These are phyloP conservation scores for Drosophila pegasa DNA, from an alignment of 2,888 invertebrate species.

Conservation along the genomic window DNA sequence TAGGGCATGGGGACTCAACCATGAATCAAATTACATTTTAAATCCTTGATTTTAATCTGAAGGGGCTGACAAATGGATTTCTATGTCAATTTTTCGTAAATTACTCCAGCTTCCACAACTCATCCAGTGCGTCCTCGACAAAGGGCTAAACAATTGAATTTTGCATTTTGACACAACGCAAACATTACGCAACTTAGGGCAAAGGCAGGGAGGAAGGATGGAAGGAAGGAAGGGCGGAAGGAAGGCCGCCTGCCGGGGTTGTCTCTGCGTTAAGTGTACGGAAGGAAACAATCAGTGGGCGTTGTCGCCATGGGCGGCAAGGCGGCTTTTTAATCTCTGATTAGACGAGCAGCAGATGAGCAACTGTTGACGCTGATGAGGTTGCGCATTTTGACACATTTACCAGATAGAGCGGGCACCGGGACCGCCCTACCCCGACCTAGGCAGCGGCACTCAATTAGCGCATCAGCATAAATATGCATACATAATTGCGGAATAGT, in stretches of 20 bases:
- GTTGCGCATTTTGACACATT: constrained; percentile 60
- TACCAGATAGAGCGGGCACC: neutral
- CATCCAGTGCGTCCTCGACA: constrained; percentile 34
- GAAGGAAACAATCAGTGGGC: constrained; percentile 72
- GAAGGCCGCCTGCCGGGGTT: neutral
- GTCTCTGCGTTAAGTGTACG: constrained; percentile 33
- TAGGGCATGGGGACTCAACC: constrained; percentile 34
- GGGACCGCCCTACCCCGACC: neutral
- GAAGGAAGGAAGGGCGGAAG: neutral
- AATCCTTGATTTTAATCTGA: constrained; percentile 84
- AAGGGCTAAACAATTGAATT: constrained; percentile 81
- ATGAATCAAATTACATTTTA: constrained; percentile 84
- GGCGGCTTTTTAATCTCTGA: constrained; percentile 81
- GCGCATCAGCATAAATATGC: constrained; percentile 19
- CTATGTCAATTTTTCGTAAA: constrained; percentile 81
- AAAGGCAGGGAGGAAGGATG: neutral
- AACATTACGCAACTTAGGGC: constrained; percentile 42
- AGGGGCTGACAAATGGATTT: constrained; percentile 84
- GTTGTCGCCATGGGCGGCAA: constrained; percentile 46
- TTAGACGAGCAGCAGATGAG: constrained; percentile 55
- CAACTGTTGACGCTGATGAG: constrained; percentile 71
- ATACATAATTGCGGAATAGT: neutral
- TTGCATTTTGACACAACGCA: constrained; percentile 75
- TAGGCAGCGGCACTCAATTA: constrained; percentile 15
- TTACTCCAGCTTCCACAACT: constrained; percentile 42